Percentiles rank a stretch among this genome's conserved stretches.
Evolutionary conservation across 2,888 invertebrate genomes (phyloP).

Genomic region (Drosophila falleni): DNA sequence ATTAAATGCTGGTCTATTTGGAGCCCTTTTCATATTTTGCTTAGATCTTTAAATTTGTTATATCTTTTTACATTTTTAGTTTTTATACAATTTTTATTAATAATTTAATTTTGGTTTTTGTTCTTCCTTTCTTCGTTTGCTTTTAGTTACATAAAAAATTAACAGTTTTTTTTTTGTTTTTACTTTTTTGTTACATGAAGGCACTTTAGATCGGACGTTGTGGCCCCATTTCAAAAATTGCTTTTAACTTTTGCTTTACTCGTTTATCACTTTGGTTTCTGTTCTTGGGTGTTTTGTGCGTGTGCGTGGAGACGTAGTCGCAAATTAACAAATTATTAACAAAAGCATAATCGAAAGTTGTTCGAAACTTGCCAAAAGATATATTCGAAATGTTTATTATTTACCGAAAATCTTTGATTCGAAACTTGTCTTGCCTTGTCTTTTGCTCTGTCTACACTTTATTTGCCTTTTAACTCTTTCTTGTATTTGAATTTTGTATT

Average conservation of each 20-base stretch:
- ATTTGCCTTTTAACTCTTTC: slow-evolving; percentile 45
- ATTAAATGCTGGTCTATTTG: slow-evolving; percentile 89
- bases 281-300: slow-evolving; percentile 55
- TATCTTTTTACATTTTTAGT: slow-evolving; percentile 90
- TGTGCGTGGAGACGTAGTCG: slow-evolving; percentile 69
- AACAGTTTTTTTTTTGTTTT: slow-evolving; percentile 87
- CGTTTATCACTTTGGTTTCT: slow-evolving; percentile 86
- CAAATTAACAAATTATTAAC: slow-evolving; percentile 75
- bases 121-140: slow-evolving; percentile 55
- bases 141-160: slow-evolving; percentile 92
- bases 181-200: slow-evolving; percentile 88
- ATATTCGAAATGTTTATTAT: slow-evolving; percentile 63
- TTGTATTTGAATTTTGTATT: slow-evolving; percentile 83
- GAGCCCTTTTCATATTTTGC: slow-evolving; percentile 90
- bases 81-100: slow-evolving; percentile 90
- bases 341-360: slow-evolving; percentile 76
- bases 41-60: slow-evolving; percentile 90
- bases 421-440: slow-evolving; percentile 74
- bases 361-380: slow-evolving; percentile 76
- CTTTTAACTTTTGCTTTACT: slow-evolving; percentile 72
- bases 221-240: slow-evolving; percentile 91
- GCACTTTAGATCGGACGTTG: slow-evolving; percentile 98
- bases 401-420: slow-evolving; percentile 75
- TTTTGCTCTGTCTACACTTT: slow-evolving; percentile 59
- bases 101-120: slow-evolving; percentile 85